Percentiles rank a stretch among this genome's conserved stretches.
These are phyloP conservation scores for Ephydatia muelleri DNA, from an alignment of 37 sponge, comb jelly and placozoan species.

Conservation along the genomic window DNA sequence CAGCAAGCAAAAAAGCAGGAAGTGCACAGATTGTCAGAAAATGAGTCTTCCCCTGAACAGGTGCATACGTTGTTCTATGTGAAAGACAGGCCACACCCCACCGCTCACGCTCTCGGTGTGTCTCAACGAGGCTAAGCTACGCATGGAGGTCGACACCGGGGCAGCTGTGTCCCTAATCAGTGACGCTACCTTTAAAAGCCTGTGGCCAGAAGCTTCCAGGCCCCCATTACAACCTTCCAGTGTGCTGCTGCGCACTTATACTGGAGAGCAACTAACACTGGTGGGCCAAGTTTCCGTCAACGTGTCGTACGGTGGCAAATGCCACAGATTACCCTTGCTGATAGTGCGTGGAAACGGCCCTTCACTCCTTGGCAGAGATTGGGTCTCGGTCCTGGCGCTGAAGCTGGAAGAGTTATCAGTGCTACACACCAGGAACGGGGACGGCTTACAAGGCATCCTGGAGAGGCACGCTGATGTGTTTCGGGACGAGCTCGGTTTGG, in stretches of 20 bases:
- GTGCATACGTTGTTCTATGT: background rate
- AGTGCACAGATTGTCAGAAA: background rate
- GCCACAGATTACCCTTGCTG: too few relatives aligned
- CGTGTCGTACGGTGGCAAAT: too few relatives aligned
- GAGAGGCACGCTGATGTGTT: too few relatives aligned
- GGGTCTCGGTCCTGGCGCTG: too few relatives aligned
- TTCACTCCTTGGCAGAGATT: too few relatives aligned
- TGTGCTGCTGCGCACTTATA: background rate
- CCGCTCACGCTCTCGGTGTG: background rate
- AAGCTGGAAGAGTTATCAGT: too few relatives aligned
- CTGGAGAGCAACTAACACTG: constrained; percentile 1
- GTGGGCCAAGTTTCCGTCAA: constrained; percentile 1
- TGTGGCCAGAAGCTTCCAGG: constrained; percentile 8
- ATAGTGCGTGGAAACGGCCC: too few relatives aligned
- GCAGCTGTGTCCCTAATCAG: constrained; percentile 20
- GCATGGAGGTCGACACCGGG: constrained; percentile 18
- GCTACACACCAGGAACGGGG: too few relatives aligned
- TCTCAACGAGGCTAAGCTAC: background rate
- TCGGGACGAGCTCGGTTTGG: too few relatives aligned
- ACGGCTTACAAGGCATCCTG: too few relatives aligned
- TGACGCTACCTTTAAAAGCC: constrained; percentile 3
- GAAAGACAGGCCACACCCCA: constrained; percentile 1
- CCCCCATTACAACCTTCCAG: background rate
- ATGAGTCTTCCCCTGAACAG: background rate
- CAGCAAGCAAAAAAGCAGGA: background rate